These are phyloP conservation scores for Perca schrenkii DNA, from an alignment of 2,113 vertebrate genomes.

Conservation along the genomic window DNA sequence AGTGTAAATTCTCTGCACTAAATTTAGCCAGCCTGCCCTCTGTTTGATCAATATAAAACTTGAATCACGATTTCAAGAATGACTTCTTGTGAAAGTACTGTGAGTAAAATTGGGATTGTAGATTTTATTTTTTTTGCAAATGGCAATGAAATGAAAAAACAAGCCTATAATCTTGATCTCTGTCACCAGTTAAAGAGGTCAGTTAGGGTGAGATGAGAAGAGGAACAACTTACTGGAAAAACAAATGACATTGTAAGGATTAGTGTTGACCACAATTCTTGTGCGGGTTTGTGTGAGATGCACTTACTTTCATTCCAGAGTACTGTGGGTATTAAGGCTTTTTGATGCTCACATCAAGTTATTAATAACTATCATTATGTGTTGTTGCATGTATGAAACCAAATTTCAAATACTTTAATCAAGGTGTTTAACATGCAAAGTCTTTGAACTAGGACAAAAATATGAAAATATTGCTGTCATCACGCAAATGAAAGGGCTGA, in stretches of 20 bases:
- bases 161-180: conserved; percentile 30
- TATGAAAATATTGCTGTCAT: background rate
- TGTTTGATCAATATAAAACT: background rate
- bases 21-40: background rate
- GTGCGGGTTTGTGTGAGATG: conserved; percentile 5
- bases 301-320: conserved; percentile 27
- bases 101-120: background rate
- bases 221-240: conserved; percentile 32
- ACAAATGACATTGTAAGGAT: conserved; percentile 47
- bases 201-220: conserved; percentile 19
- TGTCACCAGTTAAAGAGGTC: conserved; percentile 22
- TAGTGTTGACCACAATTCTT: conserved; percentile 26
- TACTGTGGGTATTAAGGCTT: conserved; percentile 22
- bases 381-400: background rate
- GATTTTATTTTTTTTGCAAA: background rate
- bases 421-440: background rate
- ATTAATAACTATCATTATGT: background rate
- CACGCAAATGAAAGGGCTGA: background rate
- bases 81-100: background rate
- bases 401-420: background rate
- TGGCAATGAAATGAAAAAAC: conserved; percentile 17
- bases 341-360: conserved; percentile 24
- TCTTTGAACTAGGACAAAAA: background rate
- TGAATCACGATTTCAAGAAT: background rate
- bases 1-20: background rate